Percentiles rank a stretch among this genome's conserved stretches.
These are phyloP conservation scores for Tridacna gigas DNA, from an alignment of 2,888 invertebrate genomes.

Conservation along the genomic window DNA sequence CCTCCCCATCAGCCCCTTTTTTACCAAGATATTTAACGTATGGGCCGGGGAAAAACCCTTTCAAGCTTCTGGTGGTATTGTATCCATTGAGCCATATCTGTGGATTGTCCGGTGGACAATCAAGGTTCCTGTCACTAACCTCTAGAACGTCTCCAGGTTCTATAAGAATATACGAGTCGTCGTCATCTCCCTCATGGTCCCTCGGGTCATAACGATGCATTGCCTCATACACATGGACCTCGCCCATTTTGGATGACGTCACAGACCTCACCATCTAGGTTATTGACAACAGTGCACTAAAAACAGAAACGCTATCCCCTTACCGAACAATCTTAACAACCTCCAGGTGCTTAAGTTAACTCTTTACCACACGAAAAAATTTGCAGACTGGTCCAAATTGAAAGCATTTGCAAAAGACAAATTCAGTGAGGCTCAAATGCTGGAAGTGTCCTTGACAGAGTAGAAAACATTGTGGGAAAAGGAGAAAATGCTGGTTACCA, in stretches of 20 bases:
- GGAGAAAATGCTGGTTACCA: slow-evolving; percentile 7
- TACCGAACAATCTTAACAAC: neutral
- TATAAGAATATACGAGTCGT: slow-evolving; percentile 65
- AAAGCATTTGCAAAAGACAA: no score
- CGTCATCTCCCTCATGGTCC: slow-evolving; percentile 66
- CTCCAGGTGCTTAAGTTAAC: neutral
- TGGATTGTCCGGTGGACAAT: slow-evolving; percentile 53
- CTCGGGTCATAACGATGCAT: slow-evolving; percentile 67
- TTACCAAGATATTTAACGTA: slow-evolving; percentile 66
- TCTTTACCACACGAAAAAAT: no score
- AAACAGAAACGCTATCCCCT: neutral
- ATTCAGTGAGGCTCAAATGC: no score
- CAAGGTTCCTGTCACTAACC: slow-evolving; percentile 57
- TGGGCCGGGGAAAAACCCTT: slow-evolving; percentile 71
- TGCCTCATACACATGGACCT: slow-evolving; percentile 68
- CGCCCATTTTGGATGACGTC: slow-evolving; percentile 47
- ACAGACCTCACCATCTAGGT: slow-evolving; percentile 57
- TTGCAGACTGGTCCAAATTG: no score
- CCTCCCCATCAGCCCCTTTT: slow-evolving; percentile 56
- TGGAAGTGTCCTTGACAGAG: no score
- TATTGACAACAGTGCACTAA: neutral
- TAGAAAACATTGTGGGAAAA: neutral
- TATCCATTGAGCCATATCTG: slow-evolving; percentile 70
- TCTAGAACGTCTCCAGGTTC: slow-evolving; percentile 70
- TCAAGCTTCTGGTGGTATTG: slow-evolving; percentile 65